These are phyloP conservation scores for Chalcosyrphus nemorum DNA, from an alignment of 2,888 invertebrate species.

Conservation along the genomic window DNA sequence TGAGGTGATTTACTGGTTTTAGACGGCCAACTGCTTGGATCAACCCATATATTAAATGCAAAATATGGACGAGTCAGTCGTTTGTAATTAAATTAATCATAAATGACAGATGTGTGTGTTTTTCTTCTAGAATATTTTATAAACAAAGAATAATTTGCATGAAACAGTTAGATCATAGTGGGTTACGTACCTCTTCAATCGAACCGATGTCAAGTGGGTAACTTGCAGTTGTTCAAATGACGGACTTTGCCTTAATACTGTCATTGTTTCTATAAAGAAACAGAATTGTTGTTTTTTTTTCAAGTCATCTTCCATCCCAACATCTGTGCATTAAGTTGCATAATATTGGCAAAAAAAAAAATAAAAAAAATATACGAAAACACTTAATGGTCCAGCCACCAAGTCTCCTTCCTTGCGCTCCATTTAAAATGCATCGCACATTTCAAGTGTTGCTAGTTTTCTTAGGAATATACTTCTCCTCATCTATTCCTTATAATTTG, in stretches of 20 bases:
- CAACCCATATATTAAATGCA: background rate
- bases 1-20: too few species aligned
- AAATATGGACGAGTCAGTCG: background rate
- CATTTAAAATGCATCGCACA: slow-evolving; percentile 28
- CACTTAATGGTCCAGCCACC: slow-evolving; percentile 19
- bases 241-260: background rate
- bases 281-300: too few species aligned
- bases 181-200: background rate
- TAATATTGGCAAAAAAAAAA: background rate
- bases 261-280: background rate
- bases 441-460: slow-evolving; percentile 12
- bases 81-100: background rate
- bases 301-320: background rate
- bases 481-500: slow-evolving; percentile 3
- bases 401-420: slow-evolving; percentile 1
- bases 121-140: background rate
- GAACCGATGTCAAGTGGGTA: too few species aligned
- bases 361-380: too few species aligned
- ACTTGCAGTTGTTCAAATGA: background rate
- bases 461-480: background rate
- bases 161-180: slow-evolving; percentile 11
- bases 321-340: slow-evolving; percentile 19
- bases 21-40: background rate
- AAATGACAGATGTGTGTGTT: background rate
- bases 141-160: background rate